phyloP scores from a whole-genome alignment of 2,797 vertebrate species.

The Sphenodon punctatus region DNA sequence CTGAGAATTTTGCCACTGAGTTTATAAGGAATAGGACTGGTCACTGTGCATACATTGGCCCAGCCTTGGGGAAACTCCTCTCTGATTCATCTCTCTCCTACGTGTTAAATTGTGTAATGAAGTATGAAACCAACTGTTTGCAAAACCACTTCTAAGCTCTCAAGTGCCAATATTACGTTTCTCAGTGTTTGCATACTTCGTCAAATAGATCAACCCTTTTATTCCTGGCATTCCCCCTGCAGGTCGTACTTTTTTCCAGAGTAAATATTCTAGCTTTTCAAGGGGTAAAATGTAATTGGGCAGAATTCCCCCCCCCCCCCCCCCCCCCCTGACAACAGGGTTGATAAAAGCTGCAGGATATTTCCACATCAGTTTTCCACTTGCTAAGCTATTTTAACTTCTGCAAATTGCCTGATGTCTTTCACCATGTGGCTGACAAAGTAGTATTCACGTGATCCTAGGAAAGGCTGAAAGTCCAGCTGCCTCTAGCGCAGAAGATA shows the following conservation, averaged over 20 bases:
- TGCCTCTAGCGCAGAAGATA: background rate
- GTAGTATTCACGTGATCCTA: background rate
- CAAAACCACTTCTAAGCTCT: background rate
- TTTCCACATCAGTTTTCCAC: slow-evolving; percentile 1
- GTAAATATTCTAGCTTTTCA: background rate
- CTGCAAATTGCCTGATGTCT: accelerated
- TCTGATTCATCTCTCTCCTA: background rate
- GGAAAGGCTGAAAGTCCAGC: background rate
- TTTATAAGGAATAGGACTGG: background rate
- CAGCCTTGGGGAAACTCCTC: background rate
- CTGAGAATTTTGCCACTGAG: background rate
- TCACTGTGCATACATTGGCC: background rate
- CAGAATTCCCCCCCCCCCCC: background rate
- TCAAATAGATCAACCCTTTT: background rate
- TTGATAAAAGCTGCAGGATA: background rate
- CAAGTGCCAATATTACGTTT: background rate
- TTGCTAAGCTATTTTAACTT: background rate
- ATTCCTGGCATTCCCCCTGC: background rate
- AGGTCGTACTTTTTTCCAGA: background rate
- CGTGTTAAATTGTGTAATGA: background rate
- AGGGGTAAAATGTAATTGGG: background rate
- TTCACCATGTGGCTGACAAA: accelerated
- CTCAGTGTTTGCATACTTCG: background rate
- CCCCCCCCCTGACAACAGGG: no score
- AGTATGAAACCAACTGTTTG: background rate